Evolutionary conservation across 2,888 invertebrate species (phyloP), one percentile per base, ranked within the genome.

Genomic region (Micropterix aruncella): DNA sequence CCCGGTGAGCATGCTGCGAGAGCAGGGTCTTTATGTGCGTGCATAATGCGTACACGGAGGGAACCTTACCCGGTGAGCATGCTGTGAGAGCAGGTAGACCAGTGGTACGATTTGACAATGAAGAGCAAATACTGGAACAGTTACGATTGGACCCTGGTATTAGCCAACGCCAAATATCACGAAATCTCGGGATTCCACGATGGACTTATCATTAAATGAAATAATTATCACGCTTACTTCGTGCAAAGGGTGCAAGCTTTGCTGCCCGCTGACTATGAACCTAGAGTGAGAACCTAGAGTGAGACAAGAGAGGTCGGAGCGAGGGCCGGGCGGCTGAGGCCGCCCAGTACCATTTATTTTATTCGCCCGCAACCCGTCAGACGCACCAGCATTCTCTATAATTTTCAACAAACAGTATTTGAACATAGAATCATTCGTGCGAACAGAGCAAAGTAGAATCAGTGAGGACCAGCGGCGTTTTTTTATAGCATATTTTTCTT

Each of bases 231-330:
- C 41, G 46, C 44, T 38, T 46, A 44, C 44, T 46, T 46, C 47
- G 46, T 46, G 44, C 49, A 47, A 46, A 40, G 47, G 41, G 45
- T 46, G 44, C 46, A 49, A 48, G 46, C 46, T 46, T 46, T 44
- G 40, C 41, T 46, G 46, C 39, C 43, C 37, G 40, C 15, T 46
- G 47, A 49, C 43, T 49, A 49, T 47, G 42, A 45, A 47, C 36
- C 44, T 19, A 46, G 44, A 48, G 43, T 49, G 43, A n/a, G 44
- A 44, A 46, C 48, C 48, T 49, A 44, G 43, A 44, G 46, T 40
- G 46, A 46, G 41, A 46, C n/a, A n/a, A n/a, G n/a, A n/a, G n/a
- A n/a, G n/a, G n/a, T n/a, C n/a, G n/a, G n/a, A n/a, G n/a, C n/a
- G n/a, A n/a, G n/a, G n/a, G n/a, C n/a, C n/a, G n/a, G n/a, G n/a